phyloP scores from a whole-genome alignment of 2,113 vertebrate species.

The Rana temporaria region DNA sequence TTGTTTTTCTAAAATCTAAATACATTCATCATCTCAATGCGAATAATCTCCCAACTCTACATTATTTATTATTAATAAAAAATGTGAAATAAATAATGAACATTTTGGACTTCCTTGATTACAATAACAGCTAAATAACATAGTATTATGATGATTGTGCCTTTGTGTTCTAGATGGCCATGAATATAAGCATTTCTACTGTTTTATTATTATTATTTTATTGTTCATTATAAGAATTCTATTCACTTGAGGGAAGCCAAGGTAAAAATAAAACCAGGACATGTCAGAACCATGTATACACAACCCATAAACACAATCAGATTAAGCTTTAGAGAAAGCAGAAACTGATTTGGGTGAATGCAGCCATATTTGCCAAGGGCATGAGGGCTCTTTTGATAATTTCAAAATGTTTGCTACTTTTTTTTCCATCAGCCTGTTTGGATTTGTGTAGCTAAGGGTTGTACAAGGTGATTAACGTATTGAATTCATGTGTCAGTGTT shows the following conservation, averaged over 20 bases:
- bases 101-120: neutral
- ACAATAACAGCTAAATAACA: neutral
- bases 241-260: neutral
- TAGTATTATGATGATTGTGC: slow-evolving; percentile 17
- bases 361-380: too few relatives aligned
- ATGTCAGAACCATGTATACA: neutral
- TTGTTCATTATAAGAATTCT: slow-evolving; percentile 4
- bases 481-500: too few relatives aligned
- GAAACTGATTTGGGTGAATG: too few relatives aligned
- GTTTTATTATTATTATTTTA: neutral
- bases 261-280: slow-evolving; percentile 1
- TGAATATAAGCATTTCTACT: neutral
- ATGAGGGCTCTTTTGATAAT: too few relatives aligned
- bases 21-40: neutral
- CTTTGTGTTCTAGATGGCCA: slow-evolving; percentile 8
- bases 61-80: slow-evolving; percentile 12
- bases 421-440: too few relatives aligned
- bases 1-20: neutral
- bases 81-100: slow-evolving; percentile 2
- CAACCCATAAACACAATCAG: too few relatives aligned
- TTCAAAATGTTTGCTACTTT: too few relatives aligned
- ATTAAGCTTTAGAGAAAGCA: too few relatives aligned
- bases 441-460: too few relatives aligned
- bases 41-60: neutral
- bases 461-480: too few relatives aligned